Evolutionary conservation across 2,113 vertebrate species (phyloP).

Genomic region (Odontophorus gujanensis): DNA sequence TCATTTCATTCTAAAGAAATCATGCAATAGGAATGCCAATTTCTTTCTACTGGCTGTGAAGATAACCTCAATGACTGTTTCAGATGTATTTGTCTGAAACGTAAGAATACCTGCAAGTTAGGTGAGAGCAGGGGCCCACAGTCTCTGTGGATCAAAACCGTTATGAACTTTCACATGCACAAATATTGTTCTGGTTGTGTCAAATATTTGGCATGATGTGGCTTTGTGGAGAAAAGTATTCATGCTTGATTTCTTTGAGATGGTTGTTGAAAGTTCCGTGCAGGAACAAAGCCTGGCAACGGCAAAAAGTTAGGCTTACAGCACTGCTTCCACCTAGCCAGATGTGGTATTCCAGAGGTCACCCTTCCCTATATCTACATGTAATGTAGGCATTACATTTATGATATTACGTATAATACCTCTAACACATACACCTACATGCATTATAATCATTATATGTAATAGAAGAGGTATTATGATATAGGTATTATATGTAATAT

Average conservation of each 20-base stretch:
- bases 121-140: neutral
- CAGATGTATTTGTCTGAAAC: neutral
- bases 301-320: neutral
- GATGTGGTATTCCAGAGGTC: neutral
- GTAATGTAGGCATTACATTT: neutral
- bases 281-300: conserved; percentile 3
- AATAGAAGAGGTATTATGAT: neutral
- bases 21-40: neutral
- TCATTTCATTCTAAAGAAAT: neutral
- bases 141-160: neutral
- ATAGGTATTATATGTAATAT: neutral
- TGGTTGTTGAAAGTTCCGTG: neutral
- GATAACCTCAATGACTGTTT: neutral
- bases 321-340: neutral
- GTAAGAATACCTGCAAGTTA: neutral
- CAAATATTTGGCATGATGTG: neutral
- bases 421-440: neutral
- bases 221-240: neutral
- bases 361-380: neutral
- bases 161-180: neutral
- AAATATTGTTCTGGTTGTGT: neutral
- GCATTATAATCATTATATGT: neutral
- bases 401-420: neutral
- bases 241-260: conserved; percentile 28
- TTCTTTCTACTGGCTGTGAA: neutral